Base-by-base conservation (phyloP, 1,140 invertebrate species). In the Orchestia grillus region DNA sequence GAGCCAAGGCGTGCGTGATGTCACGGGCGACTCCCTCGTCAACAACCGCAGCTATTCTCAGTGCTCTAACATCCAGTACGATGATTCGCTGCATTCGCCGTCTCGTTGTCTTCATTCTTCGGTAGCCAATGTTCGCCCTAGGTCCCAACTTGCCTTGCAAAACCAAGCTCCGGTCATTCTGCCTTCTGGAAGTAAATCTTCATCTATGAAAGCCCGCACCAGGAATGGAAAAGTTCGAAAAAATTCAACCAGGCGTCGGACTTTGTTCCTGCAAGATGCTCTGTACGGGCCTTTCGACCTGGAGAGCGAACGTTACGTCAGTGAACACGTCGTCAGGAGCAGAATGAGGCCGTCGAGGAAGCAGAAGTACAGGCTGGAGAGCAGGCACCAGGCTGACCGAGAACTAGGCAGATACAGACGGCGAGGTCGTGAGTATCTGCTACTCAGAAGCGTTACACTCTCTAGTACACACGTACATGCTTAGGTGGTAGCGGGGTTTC, bases 331-430 rank as follows among this genome's bases (percentile, higher is more conserved):
- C 43, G 44, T 47, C 43, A 94, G 44, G 92, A 94, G 92, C 92
- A 44, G 44, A 19, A 94, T 94, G 92, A 44, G 44, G 44, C 92
- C 92, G 92, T 94, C 92, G 15, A 44, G 44, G 43, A 94, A 94
- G 40, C 92, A 94, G 92, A 94, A 94, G 92, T 94, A 94, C 92
- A 94, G 44, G 40, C 44, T 94, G 6, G 92, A 94, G 41, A 41
- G 8, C 28, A 45, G 92, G 40, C 92, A 45, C 28, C 43, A 44
- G 36, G 44, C 44, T 40, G 44, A 94, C 19, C 6, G 92, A 47
- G 92, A 94, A 40, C 16, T 45, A 16, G 92, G 92, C 92, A 94
- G 92, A 94, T 94, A 94, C 92, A 44, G 92, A 44, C 92, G 92
- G 40, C 92, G 92, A n/a, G 43, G 44, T 40, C 92, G 92, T 94